Evolutionary conservation across 2,113 vertebrate genomes (phyloP), one percentile per base, ranked within the genome.

Genomic region (Malaclemys terrapin): DNA sequence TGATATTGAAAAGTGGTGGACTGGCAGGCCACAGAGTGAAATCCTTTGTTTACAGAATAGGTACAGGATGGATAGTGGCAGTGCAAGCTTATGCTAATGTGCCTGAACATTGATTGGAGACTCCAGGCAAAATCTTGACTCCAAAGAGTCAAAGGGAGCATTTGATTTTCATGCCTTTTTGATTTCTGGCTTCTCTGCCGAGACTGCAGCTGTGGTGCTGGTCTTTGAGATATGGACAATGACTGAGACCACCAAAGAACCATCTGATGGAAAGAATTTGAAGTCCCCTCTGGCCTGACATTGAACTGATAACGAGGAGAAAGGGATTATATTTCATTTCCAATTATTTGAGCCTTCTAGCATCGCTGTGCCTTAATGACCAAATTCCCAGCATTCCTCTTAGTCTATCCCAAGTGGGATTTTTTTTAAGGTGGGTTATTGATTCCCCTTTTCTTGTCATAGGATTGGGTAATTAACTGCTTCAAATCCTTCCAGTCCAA

Each of bases 201-300:
- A 69, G 62, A 69, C 35, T 76, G 49, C 5, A 0, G 62, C 94
- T 56, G 88, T 89, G 65, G 54, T 89, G 82, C 80, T 85, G 82
- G 42, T 54, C 83, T 91, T 91, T 94, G 81, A 57, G 85, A 80
- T 84, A 91, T 92, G 85, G 79, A 88, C 89, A 83, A 50, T 57
- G 88, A 87, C 78, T 17, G 35, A 95, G 62, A 81, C 82, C 85
- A 31, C 56, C 91, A 96, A 87, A 84, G 93, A 93, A 87, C 82
- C 94, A 79, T 10, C 6, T 57, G 75, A 85, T 11, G 84, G 84
- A 91, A 95, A 92, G 92, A 83, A 92, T 92, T 84, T 93, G 27
- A 59, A 93, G 47, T 29, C 50, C 88, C 92, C 54, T 52, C 76
- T 91, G 90, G 81, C 88, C 17, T 89, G 91, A 93, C 93, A 27